A percentile compares a stretch with the other conserved stretches of the same genome.
Evolutionary conservation across 2,113 vertebrate species (phyloP).

Genomic region (Pedetes capensis): DNA sequence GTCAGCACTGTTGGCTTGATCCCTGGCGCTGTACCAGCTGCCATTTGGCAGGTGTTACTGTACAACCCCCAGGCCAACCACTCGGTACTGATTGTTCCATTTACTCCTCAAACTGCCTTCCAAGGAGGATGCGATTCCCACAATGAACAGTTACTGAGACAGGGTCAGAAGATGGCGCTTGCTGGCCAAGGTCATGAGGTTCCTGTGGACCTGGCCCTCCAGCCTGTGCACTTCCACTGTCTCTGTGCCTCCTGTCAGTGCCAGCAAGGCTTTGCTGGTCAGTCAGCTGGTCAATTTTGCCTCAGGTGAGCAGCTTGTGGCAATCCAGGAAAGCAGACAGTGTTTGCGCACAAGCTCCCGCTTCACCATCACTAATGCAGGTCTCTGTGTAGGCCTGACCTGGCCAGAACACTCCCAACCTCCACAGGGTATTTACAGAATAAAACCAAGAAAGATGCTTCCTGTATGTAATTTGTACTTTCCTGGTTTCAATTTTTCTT

Average conservation of each 20-base stretch:
- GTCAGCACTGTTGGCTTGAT: neutral
- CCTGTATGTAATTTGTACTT: no score
- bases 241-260: accelerated
- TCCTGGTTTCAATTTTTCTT: neutral
- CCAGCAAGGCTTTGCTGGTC: neutral
- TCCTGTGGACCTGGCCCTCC: neutral
- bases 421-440: no score
- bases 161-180: neutral
- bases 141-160: neutral
- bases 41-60: neutral
- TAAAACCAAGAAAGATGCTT: no score
- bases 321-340: no score
- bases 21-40: neutral
- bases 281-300: neutral
- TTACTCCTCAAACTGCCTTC: neutral
- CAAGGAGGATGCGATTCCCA: neutral
- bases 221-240: neutral
- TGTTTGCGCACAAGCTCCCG: neutral
- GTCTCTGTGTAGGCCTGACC: neutral
- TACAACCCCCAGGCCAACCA: neutral
- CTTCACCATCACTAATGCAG: neutral
- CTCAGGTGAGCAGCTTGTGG: neutral
- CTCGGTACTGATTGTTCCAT: neutral
- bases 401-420: neutral
- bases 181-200: no score